phyloP scores from a whole-genome alignment of 2,797 vertebrate genomes.

The Rhinoraja longicauda region DNA sequence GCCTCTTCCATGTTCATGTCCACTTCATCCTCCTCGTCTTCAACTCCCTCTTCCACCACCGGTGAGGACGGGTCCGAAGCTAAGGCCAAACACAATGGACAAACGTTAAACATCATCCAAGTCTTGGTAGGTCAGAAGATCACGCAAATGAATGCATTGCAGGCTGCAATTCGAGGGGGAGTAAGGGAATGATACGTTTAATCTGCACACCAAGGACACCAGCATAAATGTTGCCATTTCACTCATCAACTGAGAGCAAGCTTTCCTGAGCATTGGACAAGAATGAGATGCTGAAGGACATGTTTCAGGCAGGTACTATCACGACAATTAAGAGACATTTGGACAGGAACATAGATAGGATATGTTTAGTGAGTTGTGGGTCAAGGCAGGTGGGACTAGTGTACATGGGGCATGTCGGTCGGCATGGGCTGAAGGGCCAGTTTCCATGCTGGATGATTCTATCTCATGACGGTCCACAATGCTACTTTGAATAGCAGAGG shows the following conservation, averaged over 20 bases:
- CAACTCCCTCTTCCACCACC: neutral
- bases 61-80: conserved; percentile 21
- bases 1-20: conserved; percentile 56
- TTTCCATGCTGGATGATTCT: too few species aligned
- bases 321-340: too few species aligned
- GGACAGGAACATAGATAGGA: too few species aligned
- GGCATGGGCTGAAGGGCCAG: too few species aligned
- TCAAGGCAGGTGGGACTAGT: too few species aligned
- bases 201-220: neutral
- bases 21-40: conserved; percentile 65
- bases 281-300: too few species aligned
- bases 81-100: neutral
- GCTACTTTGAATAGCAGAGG: neutral
- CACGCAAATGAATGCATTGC: neutral
- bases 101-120: neutral
- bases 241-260: neutral
- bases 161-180: too few species aligned
- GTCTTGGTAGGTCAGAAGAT: neutral
- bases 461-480: neutral
- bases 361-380: too few species aligned
- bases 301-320: too few species aligned
- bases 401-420: too few species aligned
- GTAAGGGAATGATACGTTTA: neutral
- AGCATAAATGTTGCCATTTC: neutral
- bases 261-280: neutral